Evolutionary conservation across 2,797 vertebrate species (phyloP).

Genomic region (Eulemur albifrons): DNA sequence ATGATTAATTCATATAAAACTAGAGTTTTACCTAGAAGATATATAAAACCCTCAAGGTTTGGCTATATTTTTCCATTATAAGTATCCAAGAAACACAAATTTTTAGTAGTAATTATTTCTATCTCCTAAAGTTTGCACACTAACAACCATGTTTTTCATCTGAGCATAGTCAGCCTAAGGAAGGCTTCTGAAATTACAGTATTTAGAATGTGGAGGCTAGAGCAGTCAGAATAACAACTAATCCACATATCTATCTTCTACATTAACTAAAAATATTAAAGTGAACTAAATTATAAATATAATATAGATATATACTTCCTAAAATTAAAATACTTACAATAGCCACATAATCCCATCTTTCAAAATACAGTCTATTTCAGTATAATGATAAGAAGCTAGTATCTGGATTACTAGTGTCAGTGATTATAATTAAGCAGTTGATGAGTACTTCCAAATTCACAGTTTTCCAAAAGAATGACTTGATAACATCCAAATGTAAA

Average conservation of each 20-base stretch:
- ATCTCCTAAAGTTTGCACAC: neutral
- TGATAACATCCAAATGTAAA: neutral
- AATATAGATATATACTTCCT: neutral
- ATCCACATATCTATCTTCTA: neutral
- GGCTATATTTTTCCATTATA: neutral
- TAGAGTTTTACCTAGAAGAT: neutral
- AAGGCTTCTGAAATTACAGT: neutral
- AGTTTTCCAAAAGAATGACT: neutral
- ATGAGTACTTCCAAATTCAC: neutral
- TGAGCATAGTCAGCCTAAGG: neutral
- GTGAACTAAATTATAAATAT: neutral
- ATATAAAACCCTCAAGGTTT: neutral
- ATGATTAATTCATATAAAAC: neutral
- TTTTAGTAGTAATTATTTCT: neutral
- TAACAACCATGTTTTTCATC: neutral
- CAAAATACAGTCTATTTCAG: neutral
- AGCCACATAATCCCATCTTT: neutral
- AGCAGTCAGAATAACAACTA: neutral
- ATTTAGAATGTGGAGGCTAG: neutral
- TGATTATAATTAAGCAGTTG: neutral
- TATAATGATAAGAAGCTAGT: neutral
- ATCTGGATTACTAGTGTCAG: neutral
- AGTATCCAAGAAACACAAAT: neutral
- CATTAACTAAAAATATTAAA: neutral
- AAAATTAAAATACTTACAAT: neutral